Conservation (phyloP, 1,140 invertebrate species). For the Phymastichus coffea region DNA sequence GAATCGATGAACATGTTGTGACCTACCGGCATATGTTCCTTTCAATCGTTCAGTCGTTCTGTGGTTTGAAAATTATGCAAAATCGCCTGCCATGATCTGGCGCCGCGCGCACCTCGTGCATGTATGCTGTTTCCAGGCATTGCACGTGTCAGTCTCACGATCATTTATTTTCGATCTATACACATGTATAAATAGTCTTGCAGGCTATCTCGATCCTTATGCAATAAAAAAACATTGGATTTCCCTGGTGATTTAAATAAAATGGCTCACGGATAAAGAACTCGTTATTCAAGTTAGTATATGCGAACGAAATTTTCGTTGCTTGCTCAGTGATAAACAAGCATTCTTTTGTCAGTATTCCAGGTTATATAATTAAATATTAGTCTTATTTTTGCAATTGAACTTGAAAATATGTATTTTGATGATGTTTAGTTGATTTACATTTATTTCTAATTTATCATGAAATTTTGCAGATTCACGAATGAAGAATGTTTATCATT, state of each 20-base stretch:
- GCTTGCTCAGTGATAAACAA: background rate
- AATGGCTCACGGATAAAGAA: background rate
- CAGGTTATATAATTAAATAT: background rate
- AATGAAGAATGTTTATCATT: conserved; percentile 32
- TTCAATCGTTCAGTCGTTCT: background rate
- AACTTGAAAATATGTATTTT: background rate
- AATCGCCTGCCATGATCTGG: background rate
- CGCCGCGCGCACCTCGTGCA: background rate
- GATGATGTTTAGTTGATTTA: background rate
- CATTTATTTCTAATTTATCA: no score
- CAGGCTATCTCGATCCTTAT: conserved; percentile 1
- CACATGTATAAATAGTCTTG: conserved; percentile 9
- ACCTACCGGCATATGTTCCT: background rate
- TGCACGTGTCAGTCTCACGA: no score
- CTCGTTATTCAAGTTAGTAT: background rate
- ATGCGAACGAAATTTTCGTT: no score
- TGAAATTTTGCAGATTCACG: conserved; percentile 22
- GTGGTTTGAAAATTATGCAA: background rate
- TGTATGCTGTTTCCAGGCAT: background rate
- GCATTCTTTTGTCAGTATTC: background rate
- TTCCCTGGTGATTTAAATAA: background rate
- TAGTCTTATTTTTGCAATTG: background rate
- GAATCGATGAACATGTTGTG: no score
- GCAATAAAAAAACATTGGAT: conserved; percentile 9
- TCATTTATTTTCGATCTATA: background rate